Percentiles rank a stretch among this genome's conserved stretches.
phyloP scores from a whole-genome alignment of 2,113 vertebrate species.

The Diadophis punctatus region DNA sequence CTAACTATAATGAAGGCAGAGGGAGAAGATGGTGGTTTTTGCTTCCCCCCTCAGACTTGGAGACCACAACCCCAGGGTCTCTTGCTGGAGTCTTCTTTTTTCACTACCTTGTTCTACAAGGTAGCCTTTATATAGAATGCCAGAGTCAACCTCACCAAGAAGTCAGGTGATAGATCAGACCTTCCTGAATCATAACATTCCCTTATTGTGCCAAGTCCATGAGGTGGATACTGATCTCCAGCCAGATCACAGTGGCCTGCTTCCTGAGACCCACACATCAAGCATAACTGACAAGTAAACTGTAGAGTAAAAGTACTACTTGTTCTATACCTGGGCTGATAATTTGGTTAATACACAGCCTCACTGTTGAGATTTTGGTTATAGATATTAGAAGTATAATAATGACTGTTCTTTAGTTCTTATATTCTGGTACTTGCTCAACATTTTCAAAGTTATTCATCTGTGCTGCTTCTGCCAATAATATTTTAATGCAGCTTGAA shows the following conservation, averaged over 20 bases:
- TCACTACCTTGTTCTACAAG: neutral
- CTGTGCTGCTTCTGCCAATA: conserved; percentile 1
- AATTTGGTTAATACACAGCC: neutral
- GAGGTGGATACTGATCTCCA: neutral
- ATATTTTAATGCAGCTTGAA: neutral
- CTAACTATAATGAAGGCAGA: neutral
- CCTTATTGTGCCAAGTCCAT: neutral
- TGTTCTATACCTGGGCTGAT: neutral
- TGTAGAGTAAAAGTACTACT: neutral
- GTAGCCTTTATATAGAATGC: neutral
- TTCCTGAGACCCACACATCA: neutral
- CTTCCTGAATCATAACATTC: neutral
- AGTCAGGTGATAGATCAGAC: neutral
- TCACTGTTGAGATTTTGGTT: neutral
- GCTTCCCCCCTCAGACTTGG: neutral
- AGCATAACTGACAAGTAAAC: neutral
- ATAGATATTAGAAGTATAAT: neutral
- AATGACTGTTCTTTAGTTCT: neutral
- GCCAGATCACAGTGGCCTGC: neutral
- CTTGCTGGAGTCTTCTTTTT: neutral
- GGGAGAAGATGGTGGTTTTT: neutral
- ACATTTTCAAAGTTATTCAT: neutral
- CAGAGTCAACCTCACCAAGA: neutral
- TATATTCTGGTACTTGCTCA: neutral
- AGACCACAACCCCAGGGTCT: neutral